Evolutionary conservation across 2,113 vertebrate genomes (phyloP), one percentile per base, ranked within the genome.

Genomic region (Leptosomus discolor): DNA sequence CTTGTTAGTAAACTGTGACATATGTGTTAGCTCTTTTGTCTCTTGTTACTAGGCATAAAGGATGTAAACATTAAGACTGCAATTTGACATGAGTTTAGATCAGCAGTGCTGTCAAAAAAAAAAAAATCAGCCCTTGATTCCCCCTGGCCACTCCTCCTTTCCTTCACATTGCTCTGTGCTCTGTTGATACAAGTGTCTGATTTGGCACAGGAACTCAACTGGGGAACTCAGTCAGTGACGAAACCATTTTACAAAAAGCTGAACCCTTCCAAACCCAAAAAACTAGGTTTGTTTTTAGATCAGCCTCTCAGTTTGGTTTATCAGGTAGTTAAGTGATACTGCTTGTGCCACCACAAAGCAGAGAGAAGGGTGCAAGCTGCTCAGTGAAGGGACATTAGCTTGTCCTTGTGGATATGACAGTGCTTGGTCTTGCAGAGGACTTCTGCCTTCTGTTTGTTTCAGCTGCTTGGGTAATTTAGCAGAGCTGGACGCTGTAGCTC

Each of bases 201-300:
- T 73, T 60, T 64, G 39, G 16, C 61, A 23, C 3, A 4, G 34
- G 22, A 64, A 24, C 21, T 39, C 29, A 27, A 6, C 8, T 41
- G 46, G 16, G 32, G 32, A 51, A 8, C 24, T 88, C 18, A 34
- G 46, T 65, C 36, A 61, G 30, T 91, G 46, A 39, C 29, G 36
- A 82, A 82, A 8, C 10, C 0, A 0, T 77, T 90, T 56, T 19
- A 29, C n/a, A 48, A 75, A 69, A 85, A 50, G 16, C 0, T 3
- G 65, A 83, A 48, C 36, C 23, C 29, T 7, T 54, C 57, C n/a
- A 69, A 51, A 34, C 12, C 12, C 19, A 0, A 11, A n/a, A 56
- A 43, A 4, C 36, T 26, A 21, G 5, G 3, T 4, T 37, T 3
- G 15, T 73, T 88, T 77, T 32, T 46, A 32, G 14, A 51, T 73